Evolutionary conservation across 2,113 vertebrate genomes (phyloP), one percentile per base, ranked within the genome.

Genomic region (Spheniscus mendiculus): DNA sequence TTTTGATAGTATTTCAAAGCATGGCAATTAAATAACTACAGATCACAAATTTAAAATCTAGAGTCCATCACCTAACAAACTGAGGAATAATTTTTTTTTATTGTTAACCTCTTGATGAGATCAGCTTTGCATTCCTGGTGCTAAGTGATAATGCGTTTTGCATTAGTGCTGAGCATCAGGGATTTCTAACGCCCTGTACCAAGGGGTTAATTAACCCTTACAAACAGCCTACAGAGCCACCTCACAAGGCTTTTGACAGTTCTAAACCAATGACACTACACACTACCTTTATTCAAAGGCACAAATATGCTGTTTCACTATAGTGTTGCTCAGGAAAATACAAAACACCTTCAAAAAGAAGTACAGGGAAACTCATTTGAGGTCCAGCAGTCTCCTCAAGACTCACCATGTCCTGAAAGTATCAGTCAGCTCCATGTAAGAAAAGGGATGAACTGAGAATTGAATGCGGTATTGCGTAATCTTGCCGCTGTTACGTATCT

Each of bases 1-100:
- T 94, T 93, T 87, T 59, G 61, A 89, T 34, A 92, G 72, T 79
- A 91, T 92, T 95, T 95, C 88, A 93, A 95, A 92, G 71, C 61
- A 91, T 30, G 30, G 71, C 70, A 89, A 59, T 89, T 88, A 94
- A 96, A 52, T 87, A 97, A 91, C 71, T 66, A 83, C 3, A 59
- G 69, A 86, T 44, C 34, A 47, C 21, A 59, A 76, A 83, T 89
- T 93, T 86, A 87, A 87, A 97, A 94, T 76, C 80, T 71, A 84
- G 53, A 94, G 53, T 89, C 76, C 38, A 82, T 65, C 74, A 76
- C 18, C 29, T 5, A 87, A 34, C 14, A 78, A 93, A 91, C 11
- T 19, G 53, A 83, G 59, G 58, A 91, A 87, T 59, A 83, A 56
- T 15, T 10, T 5, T 5, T 32, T 22, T 52, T 74, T 67, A 22